Conservation (phyloP, 2,888 invertebrate species). For the Iselma pallidipennis region DNA sequence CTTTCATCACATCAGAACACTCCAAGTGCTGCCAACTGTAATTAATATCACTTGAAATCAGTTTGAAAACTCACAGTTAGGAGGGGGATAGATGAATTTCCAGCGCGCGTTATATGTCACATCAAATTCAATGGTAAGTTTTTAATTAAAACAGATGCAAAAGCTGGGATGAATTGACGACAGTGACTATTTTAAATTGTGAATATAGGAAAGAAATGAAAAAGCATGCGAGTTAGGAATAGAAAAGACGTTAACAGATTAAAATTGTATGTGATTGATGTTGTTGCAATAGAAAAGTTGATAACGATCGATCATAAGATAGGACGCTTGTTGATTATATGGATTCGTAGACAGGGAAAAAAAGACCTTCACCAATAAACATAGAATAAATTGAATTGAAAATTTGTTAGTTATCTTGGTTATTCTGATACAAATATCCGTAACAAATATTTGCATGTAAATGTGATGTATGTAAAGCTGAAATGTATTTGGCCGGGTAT, state of each 20-base stretch:
- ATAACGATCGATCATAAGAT: too few species aligned
- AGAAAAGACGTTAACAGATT: neutral
- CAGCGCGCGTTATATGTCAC: neutral
- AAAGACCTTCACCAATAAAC: neutral
- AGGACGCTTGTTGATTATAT: too few species aligned
- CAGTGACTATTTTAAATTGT: too few species aligned
- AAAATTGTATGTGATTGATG: neutral
- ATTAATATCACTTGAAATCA: neutral
- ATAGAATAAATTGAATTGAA: neutral
- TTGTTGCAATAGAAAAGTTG: neutral
- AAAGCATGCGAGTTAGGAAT: too few species aligned
- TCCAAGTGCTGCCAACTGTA: neutral
- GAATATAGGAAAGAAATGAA: too few species aligned
- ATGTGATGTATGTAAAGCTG: slow-evolving; percentile 16
- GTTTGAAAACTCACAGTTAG: neutral
- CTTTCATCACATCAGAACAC: neutral
- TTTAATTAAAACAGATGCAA: neutral
- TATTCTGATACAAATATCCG: slow-evolving; percentile 2
- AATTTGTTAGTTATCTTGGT: neutral
- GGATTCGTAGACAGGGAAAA: neutral
- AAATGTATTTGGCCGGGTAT: slow-evolving; percentile 4
- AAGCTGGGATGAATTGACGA: too few species aligned
- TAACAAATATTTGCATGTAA: slow-evolving; percentile 21
- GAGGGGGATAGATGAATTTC: neutral
- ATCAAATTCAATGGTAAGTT: neutral